Conservation (phyloP, 2,113 vertebrate species). For the Oriolus oriolus region DNA sequence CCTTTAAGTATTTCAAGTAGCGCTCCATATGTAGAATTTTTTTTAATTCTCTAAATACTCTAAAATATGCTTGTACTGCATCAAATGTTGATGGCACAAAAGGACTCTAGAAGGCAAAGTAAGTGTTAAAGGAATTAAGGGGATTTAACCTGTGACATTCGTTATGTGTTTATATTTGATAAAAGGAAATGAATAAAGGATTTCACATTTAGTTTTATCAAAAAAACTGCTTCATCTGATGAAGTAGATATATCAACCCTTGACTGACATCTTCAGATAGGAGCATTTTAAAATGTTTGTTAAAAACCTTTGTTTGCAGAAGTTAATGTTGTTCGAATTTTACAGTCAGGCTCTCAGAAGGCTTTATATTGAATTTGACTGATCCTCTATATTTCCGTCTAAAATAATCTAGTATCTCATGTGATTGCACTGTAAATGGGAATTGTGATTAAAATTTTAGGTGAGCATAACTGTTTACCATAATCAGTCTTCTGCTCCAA, state of each 20-base stretch:
- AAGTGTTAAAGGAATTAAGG: background rate
- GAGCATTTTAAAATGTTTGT: background rate
- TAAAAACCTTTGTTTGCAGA: background rate
- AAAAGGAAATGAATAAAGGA: background rate
- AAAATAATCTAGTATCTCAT: background rate
- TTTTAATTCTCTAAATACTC: background rate
- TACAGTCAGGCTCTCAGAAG: background rate
- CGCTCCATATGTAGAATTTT: background rate
- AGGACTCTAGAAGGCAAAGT: background rate
- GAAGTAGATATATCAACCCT: background rate
- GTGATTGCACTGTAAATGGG: background rate
- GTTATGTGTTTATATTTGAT: background rate
- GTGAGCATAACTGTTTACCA: background rate
- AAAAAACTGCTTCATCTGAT: background rate
- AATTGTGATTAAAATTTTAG: background rate
- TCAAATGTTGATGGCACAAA: background rate
- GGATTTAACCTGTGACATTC: background rate
- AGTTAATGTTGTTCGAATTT: background rate
- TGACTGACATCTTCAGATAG: background rate
- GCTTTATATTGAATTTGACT: background rate
- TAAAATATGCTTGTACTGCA: background rate
- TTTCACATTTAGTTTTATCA: too few species aligned
- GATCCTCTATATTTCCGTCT: background rate
- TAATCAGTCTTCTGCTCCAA: background rate
- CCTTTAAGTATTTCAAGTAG: background rate